A percentile compares a stretch with the other conserved stretches of the same genome.
These are phyloP conservation scores for Pelobates fuscus DNA, from an alignment of 2,113 vertebrate genomes.

Conservation along the genomic window DNA sequence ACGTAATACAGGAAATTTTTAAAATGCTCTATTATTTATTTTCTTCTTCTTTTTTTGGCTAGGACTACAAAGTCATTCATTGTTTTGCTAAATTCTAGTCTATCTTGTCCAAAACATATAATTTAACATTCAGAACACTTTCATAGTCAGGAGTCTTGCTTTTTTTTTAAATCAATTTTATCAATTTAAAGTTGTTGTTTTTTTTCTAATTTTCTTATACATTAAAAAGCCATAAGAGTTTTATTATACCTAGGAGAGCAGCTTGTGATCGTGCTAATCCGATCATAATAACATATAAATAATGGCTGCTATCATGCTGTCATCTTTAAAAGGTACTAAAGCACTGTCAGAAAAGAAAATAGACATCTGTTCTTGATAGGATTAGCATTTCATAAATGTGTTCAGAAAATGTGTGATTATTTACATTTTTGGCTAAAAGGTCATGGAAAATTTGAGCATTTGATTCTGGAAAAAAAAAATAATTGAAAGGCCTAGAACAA, in stretches of 20 bases:
- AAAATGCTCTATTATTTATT: too few relatives aligned
- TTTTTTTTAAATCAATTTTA: constrained; percentile 8
- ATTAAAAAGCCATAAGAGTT: constrained; percentile 34
- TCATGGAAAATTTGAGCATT: constrained; percentile 3
- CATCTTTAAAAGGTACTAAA: constrained; percentile 33
- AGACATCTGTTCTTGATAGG: constrained; percentile 38
- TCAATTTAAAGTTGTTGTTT: constrained; percentile 18
- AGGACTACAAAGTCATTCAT: too few relatives aligned
- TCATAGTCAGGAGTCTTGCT: too few relatives aligned
- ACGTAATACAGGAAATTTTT: too few relatives aligned
- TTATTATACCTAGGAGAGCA: constrained; percentile 33
- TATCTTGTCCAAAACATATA: too few relatives aligned
- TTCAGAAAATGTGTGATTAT: constrained; percentile 29
- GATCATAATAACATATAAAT: constrained; percentile 34
- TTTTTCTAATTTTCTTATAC: not conserved
- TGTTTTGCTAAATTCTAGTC: too few relatives aligned
- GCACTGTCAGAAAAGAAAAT: constrained; percentile 29
- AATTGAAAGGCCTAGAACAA: constrained; percentile 19
- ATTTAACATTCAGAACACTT: too few relatives aligned
- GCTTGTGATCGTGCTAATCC: constrained; percentile 39
- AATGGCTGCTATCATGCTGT: constrained; percentile 29
- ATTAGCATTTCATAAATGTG: constrained; percentile 31
- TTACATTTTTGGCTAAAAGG: constrained; percentile 21
- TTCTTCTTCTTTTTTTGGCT: too few relatives aligned
- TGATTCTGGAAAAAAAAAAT: constrained; percentile 1